Evolutionary conservation across 2,888 invertebrate species (phyloP).

Genomic region (Eupithecia abbreviata): DNA sequence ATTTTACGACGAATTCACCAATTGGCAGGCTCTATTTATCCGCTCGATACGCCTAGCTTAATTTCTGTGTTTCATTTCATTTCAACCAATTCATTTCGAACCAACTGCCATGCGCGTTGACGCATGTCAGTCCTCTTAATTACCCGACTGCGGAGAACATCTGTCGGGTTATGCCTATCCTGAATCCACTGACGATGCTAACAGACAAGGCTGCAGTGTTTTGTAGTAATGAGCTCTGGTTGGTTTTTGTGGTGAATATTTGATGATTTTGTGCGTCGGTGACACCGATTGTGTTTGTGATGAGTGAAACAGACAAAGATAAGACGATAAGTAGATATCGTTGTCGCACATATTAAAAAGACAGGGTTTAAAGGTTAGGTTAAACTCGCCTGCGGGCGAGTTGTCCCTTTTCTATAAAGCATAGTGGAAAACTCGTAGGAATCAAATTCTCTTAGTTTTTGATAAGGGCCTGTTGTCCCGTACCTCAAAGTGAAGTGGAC

Average conservation of each 20-base stretch:
- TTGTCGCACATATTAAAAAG: not conserved
- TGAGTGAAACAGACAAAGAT: conserved; percentile 1
- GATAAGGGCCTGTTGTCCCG: no score
- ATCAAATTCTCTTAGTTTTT: no score
- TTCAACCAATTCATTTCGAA: conserved; percentile 34
- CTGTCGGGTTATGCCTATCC: conserved; percentile 41
- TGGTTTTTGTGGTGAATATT: conserved; percentile 4
- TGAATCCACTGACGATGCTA: conserved; percentile 29
- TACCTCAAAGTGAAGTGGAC: no score
- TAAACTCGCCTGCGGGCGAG: no score
- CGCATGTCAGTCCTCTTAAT: conserved; percentile 51
- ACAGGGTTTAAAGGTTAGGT: no score
- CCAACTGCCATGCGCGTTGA: conserved; percentile 37
- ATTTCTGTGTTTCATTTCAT: conserved; percentile 33
- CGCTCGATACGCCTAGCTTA: conserved; percentile 21
- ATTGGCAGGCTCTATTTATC: conserved; percentile 15
- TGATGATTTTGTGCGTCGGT: not conserved
- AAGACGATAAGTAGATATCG: not conserved
- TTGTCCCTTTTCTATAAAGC: no score
- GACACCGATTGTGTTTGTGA: not conserved
- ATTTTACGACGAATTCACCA: conserved; percentile 8
- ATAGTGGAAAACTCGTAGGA: no score
- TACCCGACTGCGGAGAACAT: conserved; percentile 44
- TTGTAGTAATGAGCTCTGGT: conserved; percentile 20
- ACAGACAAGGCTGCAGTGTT: conserved; percentile 29